Evolutionary conservation across 2,113 vertebrate genomes (phyloP), one percentile per base, ranked within the genome.

Genomic region (Morone saxatilis): DNA sequence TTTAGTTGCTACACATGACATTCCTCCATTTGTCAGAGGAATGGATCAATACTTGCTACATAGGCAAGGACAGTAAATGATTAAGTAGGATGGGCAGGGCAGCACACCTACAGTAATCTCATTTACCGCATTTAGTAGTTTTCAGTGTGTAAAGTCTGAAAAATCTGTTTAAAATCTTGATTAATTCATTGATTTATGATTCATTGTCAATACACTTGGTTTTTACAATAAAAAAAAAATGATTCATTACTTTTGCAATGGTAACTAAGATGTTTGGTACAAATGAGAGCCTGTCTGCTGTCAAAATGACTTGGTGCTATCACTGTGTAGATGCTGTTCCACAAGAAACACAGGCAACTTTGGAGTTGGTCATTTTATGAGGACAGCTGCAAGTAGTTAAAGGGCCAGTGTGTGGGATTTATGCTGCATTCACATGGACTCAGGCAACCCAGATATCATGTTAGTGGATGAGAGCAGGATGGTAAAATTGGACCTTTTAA

Each of bases 191-290:
- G 51, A 43, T 41, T 63, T 56, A n/a, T 79, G 31, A 62, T 76
- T 76, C 19, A 61, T 13, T 81, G 75, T 86, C 41, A 13, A 76
- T 60, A 71, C 11, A 72, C 14, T 60, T 78, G 56, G 16, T 73
- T 54, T 85, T 74, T 76, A 67, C 74, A 85, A 82, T 82, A 22
- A 81, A 81, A 53, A 31, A n/a, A 43, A 56, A 73, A 48, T 17
- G 8, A 59, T 66, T 43, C 12, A 51, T 4, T 51, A 50, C 7
- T 61, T 60, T 57, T 59, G 11, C 2, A 17, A 3, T 22, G 19
- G 7, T 5, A 20, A 6, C 6, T 4, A 12, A 7, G 5, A 38
- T 20, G 8, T 56, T 56, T 8, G 12, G 40, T 3, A 67, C 4
- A 13, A 40, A 19, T 63, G 19, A 20, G 68, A 56, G 50, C 11